Evolutionary conservation across 2,797 vertebrate genomes (phyloP).

Genomic region (Pseudochromis fuscus): DNA sequence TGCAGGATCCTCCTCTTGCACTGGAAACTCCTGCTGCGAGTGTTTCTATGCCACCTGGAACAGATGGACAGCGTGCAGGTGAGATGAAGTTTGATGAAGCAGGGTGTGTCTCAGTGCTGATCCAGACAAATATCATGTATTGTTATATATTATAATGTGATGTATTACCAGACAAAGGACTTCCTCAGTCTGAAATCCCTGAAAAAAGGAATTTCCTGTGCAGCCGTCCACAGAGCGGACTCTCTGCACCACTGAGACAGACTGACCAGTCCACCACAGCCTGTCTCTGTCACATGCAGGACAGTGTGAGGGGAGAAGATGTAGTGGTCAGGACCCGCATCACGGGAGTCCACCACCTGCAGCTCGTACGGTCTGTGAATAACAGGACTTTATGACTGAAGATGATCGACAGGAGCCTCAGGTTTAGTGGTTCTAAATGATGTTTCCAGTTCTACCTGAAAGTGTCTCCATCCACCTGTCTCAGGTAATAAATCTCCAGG

Average conservation of each 20-base stretch:
- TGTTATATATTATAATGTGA: too few species aligned
- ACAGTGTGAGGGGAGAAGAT: conserved; percentile 85
- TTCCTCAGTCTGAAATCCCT: conserved; percentile 81
- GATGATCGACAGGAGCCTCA: too few species aligned
- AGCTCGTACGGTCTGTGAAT: conserved; percentile 87
- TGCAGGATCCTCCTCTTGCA: conserved; percentile 67
- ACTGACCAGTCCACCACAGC: conserved; percentile 77
- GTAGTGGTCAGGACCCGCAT: conserved; percentile 86
- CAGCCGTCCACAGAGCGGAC: conserved; percentile 81
- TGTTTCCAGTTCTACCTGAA: conserved; percentile 80
- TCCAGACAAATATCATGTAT: too few species aligned
- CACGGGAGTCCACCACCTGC: conserved; percentile 72
- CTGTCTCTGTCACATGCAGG: conserved; percentile 82
- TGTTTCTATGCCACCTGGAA: conserved; percentile 83
- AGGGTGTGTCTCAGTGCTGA: background rate
- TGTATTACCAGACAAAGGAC: conserved; percentile 80
- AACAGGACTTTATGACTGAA: too few species aligned
- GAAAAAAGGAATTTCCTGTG: conserved; percentile 86
- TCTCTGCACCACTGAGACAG: conserved; percentile 87
- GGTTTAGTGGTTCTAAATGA: too few species aligned
- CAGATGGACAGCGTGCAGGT: background rate
- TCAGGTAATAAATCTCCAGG: conserved; percentile 84
- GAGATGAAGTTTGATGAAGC: background rate
- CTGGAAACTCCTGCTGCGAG: conserved; percentile 60
- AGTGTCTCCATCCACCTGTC: conserved; percentile 71